Percentiles rank a stretch among this genome's conserved stretches.
These are phyloP conservation scores for Epinotia bilunana DNA, from an alignment of 2,888 invertebrate species.

Conservation along the genomic window DNA sequence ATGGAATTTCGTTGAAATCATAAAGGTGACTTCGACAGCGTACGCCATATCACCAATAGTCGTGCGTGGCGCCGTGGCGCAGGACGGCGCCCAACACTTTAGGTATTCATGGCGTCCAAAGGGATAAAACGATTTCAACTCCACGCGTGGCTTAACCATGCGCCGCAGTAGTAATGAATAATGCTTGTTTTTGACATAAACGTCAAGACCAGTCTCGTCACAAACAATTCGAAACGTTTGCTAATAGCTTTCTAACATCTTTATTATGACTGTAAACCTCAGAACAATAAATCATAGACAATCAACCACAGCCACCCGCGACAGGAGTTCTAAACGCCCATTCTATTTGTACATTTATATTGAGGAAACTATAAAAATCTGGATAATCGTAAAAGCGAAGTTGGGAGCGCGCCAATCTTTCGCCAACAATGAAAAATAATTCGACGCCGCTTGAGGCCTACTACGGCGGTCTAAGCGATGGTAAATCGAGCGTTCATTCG, in stretches of 20 bases:
- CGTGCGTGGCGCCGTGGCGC: too few relatives aligned
- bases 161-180: neutral
- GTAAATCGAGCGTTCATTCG: constrained; percentile 21
- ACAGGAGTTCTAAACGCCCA: constrained; percentile 37
- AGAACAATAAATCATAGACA: constrained; percentile 33
- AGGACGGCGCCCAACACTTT: too few relatives aligned
- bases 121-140: neutral
- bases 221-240: constrained; percentile 5
- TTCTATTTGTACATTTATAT: constrained; percentile 67
- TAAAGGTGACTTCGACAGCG: too few relatives aligned
- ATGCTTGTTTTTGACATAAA: neutral
- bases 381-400: constrained; percentile 81
- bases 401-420: constrained; percentile 74
- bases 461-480: constrained; percentile 34
- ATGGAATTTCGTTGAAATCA: too few relatives aligned
- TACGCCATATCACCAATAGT: too few relatives aligned
- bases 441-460: constrained; percentile 61
- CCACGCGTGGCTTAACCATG: too few relatives aligned
- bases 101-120: neutral
- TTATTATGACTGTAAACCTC: constrained; percentile 7
- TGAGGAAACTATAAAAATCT: constrained; percentile 80
- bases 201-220: neutral
- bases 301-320: constrained; percentile 34
- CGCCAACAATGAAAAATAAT: constrained; percentile 79
- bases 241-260: constrained; percentile 15